A percentile compares a stretch with the other conserved stretches of the same genome.
phyloP scores from a whole-genome alignment of 2,113 vertebrate genomes.

The Apodemus sylvaticus region DNA sequence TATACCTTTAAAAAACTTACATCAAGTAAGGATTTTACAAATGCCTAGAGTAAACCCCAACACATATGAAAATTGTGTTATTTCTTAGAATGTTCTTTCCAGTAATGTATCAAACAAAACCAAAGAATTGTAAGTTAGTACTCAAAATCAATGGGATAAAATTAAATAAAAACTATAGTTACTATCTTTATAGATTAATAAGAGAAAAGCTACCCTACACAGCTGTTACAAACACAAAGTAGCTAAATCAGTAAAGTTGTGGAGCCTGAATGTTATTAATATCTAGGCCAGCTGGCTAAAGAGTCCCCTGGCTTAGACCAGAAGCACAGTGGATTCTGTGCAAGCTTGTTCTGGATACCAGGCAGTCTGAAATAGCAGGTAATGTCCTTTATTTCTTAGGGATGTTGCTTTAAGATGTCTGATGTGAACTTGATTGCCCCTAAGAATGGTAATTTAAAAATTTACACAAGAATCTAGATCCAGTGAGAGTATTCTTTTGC shows the following conservation, averaged over 20 bases:
- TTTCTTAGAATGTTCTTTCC: background rate
- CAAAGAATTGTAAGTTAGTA: background rate
- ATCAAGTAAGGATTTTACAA: background rate
- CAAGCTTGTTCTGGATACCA: background rate
- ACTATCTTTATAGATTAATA: background rate
- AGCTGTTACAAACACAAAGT: background rate
- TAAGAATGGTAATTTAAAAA: conserved; percentile 65
- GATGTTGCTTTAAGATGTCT: background rate
- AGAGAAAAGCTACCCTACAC: background rate
- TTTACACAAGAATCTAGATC: conserved; percentile 68
- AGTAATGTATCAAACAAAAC: background rate
- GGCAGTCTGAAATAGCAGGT: background rate
- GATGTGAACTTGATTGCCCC: conserved; percentile 12
- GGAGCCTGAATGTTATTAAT: background rate
- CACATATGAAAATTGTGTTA: background rate
- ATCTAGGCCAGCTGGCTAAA: background rate
- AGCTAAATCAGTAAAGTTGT: background rate
- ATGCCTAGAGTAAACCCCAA: background rate
- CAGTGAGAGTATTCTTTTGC: background rate
- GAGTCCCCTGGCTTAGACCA: background rate
- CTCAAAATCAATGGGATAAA: background rate
- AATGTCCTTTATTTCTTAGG: conserved; percentile 21
- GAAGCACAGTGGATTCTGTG: background rate
- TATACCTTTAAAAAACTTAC: background rate
- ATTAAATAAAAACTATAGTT: background rate